Percentiles rank a stretch among this genome's conserved stretches.
phyloP scores from a whole-genome alignment of 2,113 vertebrate species.

The Clarias gariepinus region DNA sequence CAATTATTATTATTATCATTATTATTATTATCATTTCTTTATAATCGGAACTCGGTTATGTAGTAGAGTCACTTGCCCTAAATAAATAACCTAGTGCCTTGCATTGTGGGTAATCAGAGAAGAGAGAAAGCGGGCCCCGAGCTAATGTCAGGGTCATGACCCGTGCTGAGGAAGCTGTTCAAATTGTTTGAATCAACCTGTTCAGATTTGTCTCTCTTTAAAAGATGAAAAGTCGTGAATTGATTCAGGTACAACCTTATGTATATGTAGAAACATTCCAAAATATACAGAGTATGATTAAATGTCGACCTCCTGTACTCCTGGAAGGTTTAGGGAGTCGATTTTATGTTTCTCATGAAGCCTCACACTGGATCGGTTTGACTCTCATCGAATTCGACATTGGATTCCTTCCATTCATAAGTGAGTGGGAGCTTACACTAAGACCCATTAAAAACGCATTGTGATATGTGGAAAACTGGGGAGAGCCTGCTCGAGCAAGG shows the following conservation, averaged over 20 bases:
- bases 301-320: not conserved
- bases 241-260: not conserved
- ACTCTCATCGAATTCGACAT: not conserved
- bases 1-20: not conserved
- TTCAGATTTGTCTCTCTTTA: conserved; percentile 1
- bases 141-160: conserved; percentile 51
- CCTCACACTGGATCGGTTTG: not conserved
- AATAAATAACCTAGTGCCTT: not conserved
- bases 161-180: conserved; percentile 52
- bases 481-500: conserved; percentile 8
- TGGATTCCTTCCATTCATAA: conserved; percentile 26
- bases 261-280: not conserved
- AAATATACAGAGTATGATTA: not conserved
- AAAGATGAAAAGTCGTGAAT: not conserved
- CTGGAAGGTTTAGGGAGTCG: not conserved
- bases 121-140: conserved; percentile 23
- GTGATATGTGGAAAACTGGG: conserved; percentile 30
- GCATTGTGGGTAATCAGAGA: conserved; percentile 40
- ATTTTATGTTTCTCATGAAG: not conserved
- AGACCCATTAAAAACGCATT: conserved; percentile 34
- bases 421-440: not conserved
- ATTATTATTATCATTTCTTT: not conserved
- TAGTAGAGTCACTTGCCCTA: not conserved
- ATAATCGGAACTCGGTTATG: not conserved
- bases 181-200: not conserved